Percentiles rank a stretch among this genome's conserved stretches.
These are phyloP conservation scores for Mythimna pallens DNA, from an alignment of 2,888 invertebrate genomes.

Conservation along the genomic window DNA sequence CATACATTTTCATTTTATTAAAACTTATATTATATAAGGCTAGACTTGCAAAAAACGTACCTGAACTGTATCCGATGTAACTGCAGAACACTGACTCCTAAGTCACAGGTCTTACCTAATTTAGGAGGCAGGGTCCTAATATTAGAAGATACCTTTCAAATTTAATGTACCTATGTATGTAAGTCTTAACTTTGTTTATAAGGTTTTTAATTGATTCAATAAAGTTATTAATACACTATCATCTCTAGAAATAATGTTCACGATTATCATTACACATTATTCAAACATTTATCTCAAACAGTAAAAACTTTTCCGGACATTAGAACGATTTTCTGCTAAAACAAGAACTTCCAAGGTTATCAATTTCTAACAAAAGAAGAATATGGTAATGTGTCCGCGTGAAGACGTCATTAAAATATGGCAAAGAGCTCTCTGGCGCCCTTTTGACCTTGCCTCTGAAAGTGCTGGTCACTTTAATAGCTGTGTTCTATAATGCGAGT, in stretches of 20 bases:
- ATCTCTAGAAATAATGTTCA: neutral
- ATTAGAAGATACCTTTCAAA: no score
- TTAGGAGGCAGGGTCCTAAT: no score
- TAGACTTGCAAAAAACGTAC: no score
- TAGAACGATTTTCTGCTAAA: slow-evolving; percentile 20
- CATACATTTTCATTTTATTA: no score
- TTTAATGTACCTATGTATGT: no score
- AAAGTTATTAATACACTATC: no score
- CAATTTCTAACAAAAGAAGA: slow-evolving; percentile 52
- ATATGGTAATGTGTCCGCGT: slow-evolving; percentile 46
- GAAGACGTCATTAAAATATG: slow-evolving; percentile 56
- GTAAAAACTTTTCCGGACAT: neutral
- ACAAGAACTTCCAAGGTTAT: slow-evolving; percentile 37
- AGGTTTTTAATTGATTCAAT: no score
- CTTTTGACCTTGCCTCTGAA: slow-evolving; percentile 40
- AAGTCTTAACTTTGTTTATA: no score
- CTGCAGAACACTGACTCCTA: no score
- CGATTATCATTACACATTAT: neutral
- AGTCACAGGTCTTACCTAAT: no score
- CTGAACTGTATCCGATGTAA: no score
- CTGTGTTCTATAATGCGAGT: neutral
- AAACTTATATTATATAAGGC: no score
- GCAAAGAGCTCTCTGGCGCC: slow-evolving; percentile 52
- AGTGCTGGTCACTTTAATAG: slow-evolving; percentile 51
- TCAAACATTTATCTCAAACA: neutral